Percentiles rank a stretch among this genome's conserved stretches.
phyloP scores from a whole-genome alignment of 2,888 invertebrate species.

The Brachyopa scutellaris region DNA sequence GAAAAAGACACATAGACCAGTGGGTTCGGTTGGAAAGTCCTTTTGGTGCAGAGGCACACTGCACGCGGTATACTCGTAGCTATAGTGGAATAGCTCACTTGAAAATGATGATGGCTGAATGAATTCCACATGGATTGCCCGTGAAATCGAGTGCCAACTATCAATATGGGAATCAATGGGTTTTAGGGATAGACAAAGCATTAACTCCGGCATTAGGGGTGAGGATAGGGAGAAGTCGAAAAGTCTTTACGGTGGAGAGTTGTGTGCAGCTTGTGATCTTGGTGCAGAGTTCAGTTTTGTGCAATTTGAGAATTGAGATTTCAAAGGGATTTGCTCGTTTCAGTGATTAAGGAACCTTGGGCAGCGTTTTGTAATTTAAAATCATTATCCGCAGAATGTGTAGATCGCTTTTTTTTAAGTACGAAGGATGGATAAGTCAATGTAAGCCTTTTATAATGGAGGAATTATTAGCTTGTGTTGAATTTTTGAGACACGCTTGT shows the following conservation, averaged over 20 bases:
- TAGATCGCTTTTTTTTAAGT: neutral
- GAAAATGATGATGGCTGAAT: constrained; percentile 18
- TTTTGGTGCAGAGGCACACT: constrained; percentile 24
- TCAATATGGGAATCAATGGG: constrained; percentile 68
- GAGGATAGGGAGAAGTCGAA: neutral
- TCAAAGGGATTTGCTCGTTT: constrained; percentile 18
- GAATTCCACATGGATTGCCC: constrained; percentile 65
- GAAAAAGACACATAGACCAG: constrained; percentile 24
- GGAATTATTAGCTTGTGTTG: too few species aligned
- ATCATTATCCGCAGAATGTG: constrained; percentile 21
- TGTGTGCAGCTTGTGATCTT: constrained; percentile 23
- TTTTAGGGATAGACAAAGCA: constrained; percentile 35
- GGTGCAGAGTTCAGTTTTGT: constrained; percentile 20
- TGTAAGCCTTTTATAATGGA: neutral
- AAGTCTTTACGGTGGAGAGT: constrained; percentile 11
- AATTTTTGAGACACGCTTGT: too few species aligned
- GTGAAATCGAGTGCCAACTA: constrained; percentile 70
- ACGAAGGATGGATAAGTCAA: too few species aligned
- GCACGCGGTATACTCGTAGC: constrained; percentile 3
- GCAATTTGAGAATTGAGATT: constrained; percentile 57
- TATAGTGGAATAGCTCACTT: constrained; percentile 22
- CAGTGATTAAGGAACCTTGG: neutral
- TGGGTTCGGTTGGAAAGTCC: constrained; percentile 4
- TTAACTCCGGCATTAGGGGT: constrained; percentile 34
- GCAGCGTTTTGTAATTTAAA: constrained; percentile 45